A percentile compares a stretch with the other conserved stretches of the same genome.
Conservation (phyloP, 2,797 vertebrate species). For the Oreortyx pictus region DNA sequence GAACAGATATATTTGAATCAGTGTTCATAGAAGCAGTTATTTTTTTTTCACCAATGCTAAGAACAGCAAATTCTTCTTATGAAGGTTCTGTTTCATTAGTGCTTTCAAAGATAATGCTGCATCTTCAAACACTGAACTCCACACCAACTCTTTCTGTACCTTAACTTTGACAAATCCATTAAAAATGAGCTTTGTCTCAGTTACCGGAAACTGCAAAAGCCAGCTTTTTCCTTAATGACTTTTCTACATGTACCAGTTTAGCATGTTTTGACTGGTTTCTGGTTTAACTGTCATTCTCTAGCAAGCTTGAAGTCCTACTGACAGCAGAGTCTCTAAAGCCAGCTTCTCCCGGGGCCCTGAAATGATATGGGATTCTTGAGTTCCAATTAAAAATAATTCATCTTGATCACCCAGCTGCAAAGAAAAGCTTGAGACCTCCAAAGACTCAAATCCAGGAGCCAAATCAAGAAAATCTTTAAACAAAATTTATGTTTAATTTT, state of each 20-base stretch:
- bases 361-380: background rate
- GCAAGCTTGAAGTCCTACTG: background rate
- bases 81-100: background rate
- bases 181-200: background rate
- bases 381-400: background rate
- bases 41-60: background rate
- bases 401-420: background rate
- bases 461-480: background rate
- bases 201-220: background rate
- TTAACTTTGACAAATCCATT: background rate
- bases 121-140: background rate
- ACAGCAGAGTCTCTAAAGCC: background rate
- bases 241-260: background rate
- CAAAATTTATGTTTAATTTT: background rate
- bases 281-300: background rate
- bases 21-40: background rate
- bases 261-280: background rate
- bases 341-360: background rate
- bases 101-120: background rate
- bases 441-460: background rate
- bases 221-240: background rate
- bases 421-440: background rate
- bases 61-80: background rate
- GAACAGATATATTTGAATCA: background rate
- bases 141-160: background rate